These are phyloP conservation scores for Conomelus anceps DNA, from an alignment of 2,888 invertebrate genomes.

Conservation along the genomic window DNA sequence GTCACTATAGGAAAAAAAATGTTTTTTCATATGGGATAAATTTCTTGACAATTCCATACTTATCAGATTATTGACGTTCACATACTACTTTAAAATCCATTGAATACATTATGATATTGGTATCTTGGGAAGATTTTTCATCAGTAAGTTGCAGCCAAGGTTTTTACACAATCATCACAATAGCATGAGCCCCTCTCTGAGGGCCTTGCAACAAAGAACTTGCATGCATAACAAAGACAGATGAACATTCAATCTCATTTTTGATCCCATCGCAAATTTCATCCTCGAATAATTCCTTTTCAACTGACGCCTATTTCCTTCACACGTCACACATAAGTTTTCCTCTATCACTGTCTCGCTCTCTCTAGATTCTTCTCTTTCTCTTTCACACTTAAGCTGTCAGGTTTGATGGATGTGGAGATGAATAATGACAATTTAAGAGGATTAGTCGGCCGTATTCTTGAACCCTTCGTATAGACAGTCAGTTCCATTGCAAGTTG, in stretches of 20 bases:
- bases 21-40: no score
- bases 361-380: background rate
- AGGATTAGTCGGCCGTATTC: background rate
- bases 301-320: background rate
- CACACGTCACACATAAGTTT: no score
- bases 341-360: background rate
- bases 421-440: constrained; percentile 13
- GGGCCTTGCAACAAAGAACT: background rate
- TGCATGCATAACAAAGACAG: background rate
- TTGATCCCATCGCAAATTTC: background rate
- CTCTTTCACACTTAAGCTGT: background rate
- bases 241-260: background rate
- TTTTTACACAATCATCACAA: background rate
- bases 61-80: no score
- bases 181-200: background rate
- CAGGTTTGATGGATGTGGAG: background rate
- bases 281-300: background rate
- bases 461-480: background rate
- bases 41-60: no score
- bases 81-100: no score
- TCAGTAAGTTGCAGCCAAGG: no score
- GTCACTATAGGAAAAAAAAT: no score
- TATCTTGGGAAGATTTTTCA: background rate
- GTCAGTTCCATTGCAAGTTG: background rate
- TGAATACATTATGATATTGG: background rate